Conservation (phyloP, 2,888 invertebrate species). For the Lamellibrachia columna region DNA sequence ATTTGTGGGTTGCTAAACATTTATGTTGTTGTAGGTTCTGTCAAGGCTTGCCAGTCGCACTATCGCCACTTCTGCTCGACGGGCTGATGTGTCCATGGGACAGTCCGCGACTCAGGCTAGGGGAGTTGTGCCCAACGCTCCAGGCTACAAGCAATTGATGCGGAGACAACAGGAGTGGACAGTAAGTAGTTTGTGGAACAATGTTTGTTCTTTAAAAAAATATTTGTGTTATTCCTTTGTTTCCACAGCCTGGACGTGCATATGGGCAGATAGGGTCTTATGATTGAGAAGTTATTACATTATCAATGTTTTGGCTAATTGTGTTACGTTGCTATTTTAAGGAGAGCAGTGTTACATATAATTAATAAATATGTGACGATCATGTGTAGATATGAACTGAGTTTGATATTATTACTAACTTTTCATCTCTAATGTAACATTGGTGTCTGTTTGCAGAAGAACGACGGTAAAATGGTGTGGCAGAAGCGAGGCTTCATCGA, state of each 20-base stretch:
- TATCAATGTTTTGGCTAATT: too few relatives aligned
- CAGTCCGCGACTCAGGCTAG: background rate
- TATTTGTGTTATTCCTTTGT: background rate
- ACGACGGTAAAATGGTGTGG: conserved; percentile 34
- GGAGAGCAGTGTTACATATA: too few relatives aligned
- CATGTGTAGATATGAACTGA: too few relatives aligned
- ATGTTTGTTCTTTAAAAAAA: background rate
- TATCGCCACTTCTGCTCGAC: background rate
- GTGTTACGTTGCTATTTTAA: too few relatives aligned
- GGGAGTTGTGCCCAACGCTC: conserved; percentile 8
- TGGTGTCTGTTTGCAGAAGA: conserved; percentile 23
- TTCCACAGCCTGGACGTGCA: too few relatives aligned
- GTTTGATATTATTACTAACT: too few relatives aligned
- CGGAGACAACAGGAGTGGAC: background rate
- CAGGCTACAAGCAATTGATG: conserved; percentile 21
- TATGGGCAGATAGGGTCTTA: too few relatives aligned
- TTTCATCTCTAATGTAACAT: background rate
- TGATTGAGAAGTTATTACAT: too few relatives aligned
- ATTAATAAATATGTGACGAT: too few relatives aligned
- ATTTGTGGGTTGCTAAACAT: background rate
- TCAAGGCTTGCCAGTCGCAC: background rate
- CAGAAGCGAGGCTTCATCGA: conserved; percentile 30
- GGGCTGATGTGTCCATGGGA: background rate
- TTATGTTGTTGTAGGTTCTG: background rate
- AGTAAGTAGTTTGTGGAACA: background rate